Conservation (phyloP, 2,113 vertebrate species). For the Clarias gariepinus region DNA sequence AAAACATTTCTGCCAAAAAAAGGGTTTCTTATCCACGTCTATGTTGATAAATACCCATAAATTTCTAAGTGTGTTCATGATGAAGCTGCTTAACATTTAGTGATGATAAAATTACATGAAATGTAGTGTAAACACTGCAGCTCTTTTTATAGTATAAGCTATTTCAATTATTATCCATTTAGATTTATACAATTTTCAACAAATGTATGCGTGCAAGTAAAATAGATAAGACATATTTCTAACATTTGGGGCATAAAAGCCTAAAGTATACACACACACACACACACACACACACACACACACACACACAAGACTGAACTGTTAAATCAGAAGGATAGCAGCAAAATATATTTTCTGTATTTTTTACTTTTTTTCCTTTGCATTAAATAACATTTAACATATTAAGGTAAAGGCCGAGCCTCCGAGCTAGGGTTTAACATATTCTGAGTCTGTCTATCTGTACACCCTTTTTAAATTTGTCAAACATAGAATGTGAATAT, state of each 20-base stretch:
- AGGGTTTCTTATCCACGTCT: neutral
- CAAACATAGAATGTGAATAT: neutral
- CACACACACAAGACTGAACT: neutral
- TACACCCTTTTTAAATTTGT: neutral
- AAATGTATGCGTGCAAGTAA: neutral
- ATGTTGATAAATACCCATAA: neutral
- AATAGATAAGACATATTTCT: neutral
- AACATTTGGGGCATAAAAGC: neutral
- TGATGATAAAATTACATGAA: neutral
- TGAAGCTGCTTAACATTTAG: neutral
- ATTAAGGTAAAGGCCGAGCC: neutral
- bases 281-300: neutral
- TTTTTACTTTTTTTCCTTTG: neutral
- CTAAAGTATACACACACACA: neutral
- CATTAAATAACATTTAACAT: neutral
- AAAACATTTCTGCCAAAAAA: neutral
- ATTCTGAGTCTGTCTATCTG: neutral
- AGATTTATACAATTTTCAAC: neutral
- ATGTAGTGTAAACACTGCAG: neutral
- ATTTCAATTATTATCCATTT: neutral
- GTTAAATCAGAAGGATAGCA: neutral
- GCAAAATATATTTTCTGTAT: neutral
- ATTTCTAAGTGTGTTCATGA: neutral
- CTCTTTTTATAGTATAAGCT: neutral
- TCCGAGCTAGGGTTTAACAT: neutral